Base-by-base conservation (phyloP, 2,797 vertebrate genomes). In the Ctenosaura bakeri region DNA sequence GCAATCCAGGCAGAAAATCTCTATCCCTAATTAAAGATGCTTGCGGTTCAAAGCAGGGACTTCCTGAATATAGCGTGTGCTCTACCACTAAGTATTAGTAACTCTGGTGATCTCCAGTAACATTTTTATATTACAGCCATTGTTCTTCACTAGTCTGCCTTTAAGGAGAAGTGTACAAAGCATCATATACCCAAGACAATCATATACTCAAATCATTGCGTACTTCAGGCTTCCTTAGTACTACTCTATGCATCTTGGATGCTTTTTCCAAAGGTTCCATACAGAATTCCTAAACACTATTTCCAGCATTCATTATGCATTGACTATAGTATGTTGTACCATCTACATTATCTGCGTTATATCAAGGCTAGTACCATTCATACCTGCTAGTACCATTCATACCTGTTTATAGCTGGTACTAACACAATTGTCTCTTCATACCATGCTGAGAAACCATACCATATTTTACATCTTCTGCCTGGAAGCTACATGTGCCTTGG, bases 321-420 rank as follows among this genome's bases (percentile, higher is more conserved):
- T 66, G 26, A 9, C 26, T 87, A 42, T 52, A 76, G 46, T 52
- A 59, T 50, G 9, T 24, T n/a, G 14, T 77, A 4, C 38, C 64
- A 73, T 24, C 29, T 62, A 42, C 14, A 29, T 87, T 66, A 46
- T 56, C 8, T 69, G 26, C n/a, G 81, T 74, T 64, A 56, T 69
- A 81, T 18, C 4, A 54, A 22, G 62, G 77, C 13, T 16, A 87
- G 71, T 13, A 14, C 77, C 18, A 54, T 56, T n/a, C n/a, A n/a
- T n/a, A n/a, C n/a, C n/a, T n/a, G n/a, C n/a, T 62, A 64, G 56
- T 24, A 69, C 29, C 59, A 77, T 77, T 66, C 73, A 42, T 83
- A 54, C n/a, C 35, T 87, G n/a, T 46, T 87, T 64, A 78, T 42
- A 83, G 50, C 46, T 77, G 77, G 59, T n/a, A 56, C n/a, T 52